Percentiles rank a stretch among this genome's conserved stretches.
phyloP scores from a whole-genome alignment of 2,797 vertebrate species.

The Cossypha dichroa region DNA sequence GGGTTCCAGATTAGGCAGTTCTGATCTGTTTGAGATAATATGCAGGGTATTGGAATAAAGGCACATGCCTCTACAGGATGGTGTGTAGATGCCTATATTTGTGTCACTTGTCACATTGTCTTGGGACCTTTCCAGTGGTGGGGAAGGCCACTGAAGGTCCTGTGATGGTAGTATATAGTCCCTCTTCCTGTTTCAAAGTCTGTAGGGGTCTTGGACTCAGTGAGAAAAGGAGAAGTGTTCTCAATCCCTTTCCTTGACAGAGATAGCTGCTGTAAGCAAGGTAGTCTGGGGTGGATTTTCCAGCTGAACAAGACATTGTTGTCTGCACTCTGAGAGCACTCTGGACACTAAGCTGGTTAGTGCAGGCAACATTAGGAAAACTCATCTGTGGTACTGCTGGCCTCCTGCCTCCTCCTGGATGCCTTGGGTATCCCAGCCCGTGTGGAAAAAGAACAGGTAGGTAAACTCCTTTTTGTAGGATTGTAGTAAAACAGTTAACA shows the following conservation, averaged over 20 bases:
- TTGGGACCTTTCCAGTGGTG: not conserved
- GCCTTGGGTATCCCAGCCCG: not conserved
- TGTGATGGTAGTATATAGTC: not conserved
- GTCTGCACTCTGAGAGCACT: not conserved
- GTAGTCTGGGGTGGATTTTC: not conserved
- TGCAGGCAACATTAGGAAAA: not conserved
- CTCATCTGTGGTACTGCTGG: not conserved
- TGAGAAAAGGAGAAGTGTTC: not conserved
- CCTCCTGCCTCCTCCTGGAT: not conserved
- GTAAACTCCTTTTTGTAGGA: not conserved
- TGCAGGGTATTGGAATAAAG: not conserved
- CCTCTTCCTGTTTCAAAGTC: not conserved
- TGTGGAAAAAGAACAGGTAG: not conserved
- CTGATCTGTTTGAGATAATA: not conserved
- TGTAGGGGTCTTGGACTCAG: not conserved
- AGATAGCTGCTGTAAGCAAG: not conserved
- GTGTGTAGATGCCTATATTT: not conserved
- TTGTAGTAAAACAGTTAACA: not conserved
- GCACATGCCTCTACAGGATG: rapidly evolving
- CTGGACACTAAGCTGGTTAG: not conserved
- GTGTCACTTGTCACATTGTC: not conserved
- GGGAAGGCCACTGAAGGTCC: not conserved
- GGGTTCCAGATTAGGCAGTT: not conserved
- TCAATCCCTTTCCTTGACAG: not conserved
- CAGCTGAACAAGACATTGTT: not conserved